Percentiles rank a stretch among this genome's conserved stretches.
These are phyloP conservation scores for Drosophila navojoa DNA, from an alignment of 1,140 invertebrate species.

Conservation along the genomic window DNA sequence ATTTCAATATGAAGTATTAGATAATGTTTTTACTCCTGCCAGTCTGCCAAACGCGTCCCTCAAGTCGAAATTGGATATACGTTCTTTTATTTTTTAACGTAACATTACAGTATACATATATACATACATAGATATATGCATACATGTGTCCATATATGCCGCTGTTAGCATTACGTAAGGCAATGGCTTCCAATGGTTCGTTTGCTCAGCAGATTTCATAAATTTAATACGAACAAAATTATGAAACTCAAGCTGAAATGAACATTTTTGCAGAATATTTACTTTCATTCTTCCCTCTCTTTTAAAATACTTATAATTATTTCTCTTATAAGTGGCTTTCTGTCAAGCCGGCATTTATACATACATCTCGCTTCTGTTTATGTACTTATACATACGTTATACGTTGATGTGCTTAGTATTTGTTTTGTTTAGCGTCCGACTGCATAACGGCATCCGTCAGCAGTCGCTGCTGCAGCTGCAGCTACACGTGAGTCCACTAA, in stretches of 20 bases:
- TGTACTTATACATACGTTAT: not conserved
- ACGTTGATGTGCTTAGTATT: not conserved
- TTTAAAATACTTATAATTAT: not conserved
- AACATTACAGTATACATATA: not conserved
- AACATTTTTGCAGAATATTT: slow-evolving; percentile 2
- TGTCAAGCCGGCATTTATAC: slow-evolving; percentile 7
- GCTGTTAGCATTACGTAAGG: not conserved
- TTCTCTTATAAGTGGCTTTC: not conserved
- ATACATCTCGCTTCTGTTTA: not conserved
- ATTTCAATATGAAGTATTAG: not conserved
- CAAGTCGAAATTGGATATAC: not conserved
- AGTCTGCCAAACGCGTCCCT: too few relatives aligned
- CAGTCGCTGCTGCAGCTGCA: slow-evolving; percentile 17
- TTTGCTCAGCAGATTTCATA: not conserved
- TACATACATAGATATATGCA: not conserved
- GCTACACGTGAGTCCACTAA: slow-evolving; percentile 50
- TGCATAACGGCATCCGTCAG: slow-evolving; percentile 45
- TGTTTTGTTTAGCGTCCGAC: slow-evolving; percentile 2
- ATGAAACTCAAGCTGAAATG: not conserved
- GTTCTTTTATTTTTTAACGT: not conserved
- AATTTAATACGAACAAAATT: not conserved
- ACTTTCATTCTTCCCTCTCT: too few relatives aligned
- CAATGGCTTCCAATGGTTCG: not conserved
- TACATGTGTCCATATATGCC: not conserved
- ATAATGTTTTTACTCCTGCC: not conserved